Conservation (phyloP, 2,113 vertebrate species). For the Dinomys branickii region DNA sequence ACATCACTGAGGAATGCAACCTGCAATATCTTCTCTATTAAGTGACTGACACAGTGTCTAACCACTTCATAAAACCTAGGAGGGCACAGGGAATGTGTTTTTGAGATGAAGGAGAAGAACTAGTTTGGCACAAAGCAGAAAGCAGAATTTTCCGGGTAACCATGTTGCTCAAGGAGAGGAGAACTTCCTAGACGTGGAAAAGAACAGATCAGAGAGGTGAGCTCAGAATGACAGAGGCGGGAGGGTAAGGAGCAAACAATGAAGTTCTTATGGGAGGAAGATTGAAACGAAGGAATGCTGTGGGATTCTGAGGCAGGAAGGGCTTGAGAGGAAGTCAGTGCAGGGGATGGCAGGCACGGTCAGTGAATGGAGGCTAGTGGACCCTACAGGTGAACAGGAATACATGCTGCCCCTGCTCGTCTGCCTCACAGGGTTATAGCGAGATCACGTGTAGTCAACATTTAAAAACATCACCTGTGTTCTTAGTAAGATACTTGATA, state of each 20-base stretch:
- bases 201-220: background rate
- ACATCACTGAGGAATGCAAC: background rate
- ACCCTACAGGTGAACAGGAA: background rate
- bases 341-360: background rate
- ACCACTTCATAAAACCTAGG: background rate
- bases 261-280: background rate
- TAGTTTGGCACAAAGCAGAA: background rate
- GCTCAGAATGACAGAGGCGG: background rate
- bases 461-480: background rate
- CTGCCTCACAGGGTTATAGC: background rate
- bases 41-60: background rate
- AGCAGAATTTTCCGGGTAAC: background rate
- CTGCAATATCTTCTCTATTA: background rate
- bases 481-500: background rate
- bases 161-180: background rate
- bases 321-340: background rate
- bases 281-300: background rate
- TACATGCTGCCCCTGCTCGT: background rate
- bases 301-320: background rate
- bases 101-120: background rate
- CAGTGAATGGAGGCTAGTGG: background rate
- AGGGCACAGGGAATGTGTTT: background rate
- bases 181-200: background rate
- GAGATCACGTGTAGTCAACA: background rate
- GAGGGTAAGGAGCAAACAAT: background rate